phyloP scores from a whole-genome alignment of 2,113 vertebrate species.

The Podilymbus podiceps region DNA sequence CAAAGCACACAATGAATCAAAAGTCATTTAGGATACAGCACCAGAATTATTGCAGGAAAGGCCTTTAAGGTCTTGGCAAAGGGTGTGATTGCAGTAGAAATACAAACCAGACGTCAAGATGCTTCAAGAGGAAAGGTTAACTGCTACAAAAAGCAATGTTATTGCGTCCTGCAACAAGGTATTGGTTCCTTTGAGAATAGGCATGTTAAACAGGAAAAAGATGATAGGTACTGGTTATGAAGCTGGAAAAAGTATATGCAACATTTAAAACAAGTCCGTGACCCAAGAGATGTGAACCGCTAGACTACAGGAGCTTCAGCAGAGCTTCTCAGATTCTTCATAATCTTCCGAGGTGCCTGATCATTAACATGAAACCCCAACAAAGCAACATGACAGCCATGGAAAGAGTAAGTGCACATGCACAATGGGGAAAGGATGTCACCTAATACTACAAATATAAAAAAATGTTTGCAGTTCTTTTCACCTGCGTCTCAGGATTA shows the following conservation, averaged over 20 bases:
- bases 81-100: slow-evolving; percentile 16
- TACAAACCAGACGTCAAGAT: slow-evolving; percentile 45
- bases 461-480: not conserved
- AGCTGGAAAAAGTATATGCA: not conserved
- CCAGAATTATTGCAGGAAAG: slow-evolving; percentile 52
- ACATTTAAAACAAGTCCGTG: not conserved
- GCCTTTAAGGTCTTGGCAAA: slow-evolving; percentile 31
- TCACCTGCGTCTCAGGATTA: not conserved
- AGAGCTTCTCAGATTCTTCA: not conserved
- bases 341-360: not conserved
- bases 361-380: not conserved
- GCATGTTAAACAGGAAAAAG: not conserved
- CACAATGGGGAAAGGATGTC: accelerated
- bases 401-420: not conserved
- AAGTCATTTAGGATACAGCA: slow-evolving; percentile 29
- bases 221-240: not conserved
- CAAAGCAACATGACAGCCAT: accelerated
- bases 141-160: not conserved
- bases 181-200: not conserved
- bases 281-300: not conserved
- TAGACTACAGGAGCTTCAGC: not conserved
- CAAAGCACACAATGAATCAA: slow-evolving; percentile 47
- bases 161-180: not conserved
- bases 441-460: not conserved
- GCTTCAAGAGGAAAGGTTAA: slow-evolving; percentile 49